phyloP scores from a whole-genome alignment of 2,797 vertebrate genomes.

The Propithecus deckenii region DNA sequence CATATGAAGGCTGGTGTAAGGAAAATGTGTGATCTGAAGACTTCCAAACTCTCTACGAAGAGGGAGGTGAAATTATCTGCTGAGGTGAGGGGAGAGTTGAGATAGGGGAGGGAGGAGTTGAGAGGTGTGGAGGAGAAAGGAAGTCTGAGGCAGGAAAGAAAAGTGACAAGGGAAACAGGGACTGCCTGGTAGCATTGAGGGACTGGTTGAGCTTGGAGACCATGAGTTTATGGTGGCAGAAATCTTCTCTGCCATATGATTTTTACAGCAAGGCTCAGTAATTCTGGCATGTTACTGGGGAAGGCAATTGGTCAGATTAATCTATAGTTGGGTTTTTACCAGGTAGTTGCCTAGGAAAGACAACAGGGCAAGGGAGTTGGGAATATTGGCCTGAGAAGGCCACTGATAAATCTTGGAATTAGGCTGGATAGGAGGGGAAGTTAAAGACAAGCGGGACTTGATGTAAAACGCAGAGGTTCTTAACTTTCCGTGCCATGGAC shows the following conservation, averaged over 20 bases:
- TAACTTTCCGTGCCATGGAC: not conserved
- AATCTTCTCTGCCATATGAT: not conserved
- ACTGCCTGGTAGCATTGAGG: not conserved
- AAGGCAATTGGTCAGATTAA: not conserved
- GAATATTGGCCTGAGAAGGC: not conserved
- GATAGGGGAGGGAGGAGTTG: not conserved
- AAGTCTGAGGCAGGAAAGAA: not conserved
- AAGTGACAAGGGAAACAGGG: not conserved
- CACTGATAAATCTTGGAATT: not conserved
- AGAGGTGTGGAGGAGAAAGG: not conserved
- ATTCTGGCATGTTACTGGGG: not conserved
- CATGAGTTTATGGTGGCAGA: not conserved
- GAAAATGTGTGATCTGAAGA: not conserved
- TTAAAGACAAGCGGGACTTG: not conserved
- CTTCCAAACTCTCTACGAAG: not conserved
- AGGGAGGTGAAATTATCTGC: not conserved
- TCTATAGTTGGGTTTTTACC: not conserved
- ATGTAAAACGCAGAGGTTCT: not conserved
- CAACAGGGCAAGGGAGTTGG: not conserved
- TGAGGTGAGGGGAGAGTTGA: not conserved
- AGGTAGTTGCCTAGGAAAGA: not conserved
- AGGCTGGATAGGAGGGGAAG: not conserved
- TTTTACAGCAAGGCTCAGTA: conserved; percentile 1
- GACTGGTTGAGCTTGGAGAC: not conserved
- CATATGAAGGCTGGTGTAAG: not conserved